These are phyloP conservation scores for Phalacrocorax brasilianus DNA, from an alignment of 2,113 vertebrate genomes.

Conservation along the genomic window DNA sequence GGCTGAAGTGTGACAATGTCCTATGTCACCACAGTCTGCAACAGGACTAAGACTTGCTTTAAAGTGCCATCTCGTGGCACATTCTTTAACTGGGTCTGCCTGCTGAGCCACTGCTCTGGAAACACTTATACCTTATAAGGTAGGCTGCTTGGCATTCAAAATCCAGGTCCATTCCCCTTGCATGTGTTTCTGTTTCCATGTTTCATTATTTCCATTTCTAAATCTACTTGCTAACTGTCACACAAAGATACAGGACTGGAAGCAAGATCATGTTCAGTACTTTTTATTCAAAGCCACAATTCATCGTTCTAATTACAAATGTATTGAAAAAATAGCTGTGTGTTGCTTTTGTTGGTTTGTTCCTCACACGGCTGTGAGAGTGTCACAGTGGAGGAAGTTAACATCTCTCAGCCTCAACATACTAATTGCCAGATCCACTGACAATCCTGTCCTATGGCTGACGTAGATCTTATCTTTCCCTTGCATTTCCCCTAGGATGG, in stretches of 20 bases:
- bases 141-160: background rate
- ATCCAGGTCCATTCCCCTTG: background rate
- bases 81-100: background rate
- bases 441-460: background rate
- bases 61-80: constrained; percentile 54
- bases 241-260: background rate
- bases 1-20: background rate
- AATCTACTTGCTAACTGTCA: background rate
- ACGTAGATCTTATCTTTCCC: background rate
- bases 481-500: background rate
- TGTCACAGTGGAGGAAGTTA: background rate
- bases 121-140: background rate
- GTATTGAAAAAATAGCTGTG: background rate
- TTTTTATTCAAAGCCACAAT: background rate
- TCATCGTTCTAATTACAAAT: background rate
- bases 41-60: background rate
- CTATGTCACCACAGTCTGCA: background rate
- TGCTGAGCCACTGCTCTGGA: background rate
- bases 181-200: background rate
- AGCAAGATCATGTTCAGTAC: background rate
- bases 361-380: background rate
- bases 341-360: background rate
- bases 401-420: background rate
- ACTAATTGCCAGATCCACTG: background rate
- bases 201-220: background rate